Evolutionary conservation across 92 coral and sea anemone species (phyloP).

Genomic region (Blastomussa wellsi): DNA sequence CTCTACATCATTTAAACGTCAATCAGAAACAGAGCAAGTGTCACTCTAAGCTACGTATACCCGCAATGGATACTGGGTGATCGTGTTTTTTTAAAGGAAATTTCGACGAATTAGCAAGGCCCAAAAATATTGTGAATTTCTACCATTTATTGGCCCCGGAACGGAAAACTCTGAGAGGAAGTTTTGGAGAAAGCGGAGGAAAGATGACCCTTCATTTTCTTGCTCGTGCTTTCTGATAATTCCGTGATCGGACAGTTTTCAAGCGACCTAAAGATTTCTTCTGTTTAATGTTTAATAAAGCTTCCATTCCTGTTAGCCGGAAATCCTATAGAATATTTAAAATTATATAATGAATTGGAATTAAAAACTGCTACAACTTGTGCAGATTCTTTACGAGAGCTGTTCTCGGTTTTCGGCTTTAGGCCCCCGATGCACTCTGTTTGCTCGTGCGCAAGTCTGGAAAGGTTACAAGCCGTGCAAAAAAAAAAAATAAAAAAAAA

Average conservation of each 20-base stretch:
- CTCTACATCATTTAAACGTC: no score
- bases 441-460: no score
- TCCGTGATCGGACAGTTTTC: background rate
- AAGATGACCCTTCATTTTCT: background rate
- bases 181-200: background rate
- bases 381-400: background rate
- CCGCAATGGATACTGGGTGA: background rate
- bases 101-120: background rate
- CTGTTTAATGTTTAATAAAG: background rate
- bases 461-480: background rate
- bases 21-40: no score
- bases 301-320: background rate
- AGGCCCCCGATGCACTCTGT: no score
- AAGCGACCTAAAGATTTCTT: background rate
- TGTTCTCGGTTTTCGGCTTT: background rate
- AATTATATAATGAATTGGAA: background rate
- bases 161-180: background rate
- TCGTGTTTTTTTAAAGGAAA: background rate
- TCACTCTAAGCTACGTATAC: no score
- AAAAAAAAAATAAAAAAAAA: background rate
- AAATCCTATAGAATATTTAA: background rate
- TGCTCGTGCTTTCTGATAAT: background rate
- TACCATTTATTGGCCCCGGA: background rate
- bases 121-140: background rate
- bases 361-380: background rate